Conservation (phyloP, 2,888 invertebrate species). For the Elgonia sp. region DNA sequence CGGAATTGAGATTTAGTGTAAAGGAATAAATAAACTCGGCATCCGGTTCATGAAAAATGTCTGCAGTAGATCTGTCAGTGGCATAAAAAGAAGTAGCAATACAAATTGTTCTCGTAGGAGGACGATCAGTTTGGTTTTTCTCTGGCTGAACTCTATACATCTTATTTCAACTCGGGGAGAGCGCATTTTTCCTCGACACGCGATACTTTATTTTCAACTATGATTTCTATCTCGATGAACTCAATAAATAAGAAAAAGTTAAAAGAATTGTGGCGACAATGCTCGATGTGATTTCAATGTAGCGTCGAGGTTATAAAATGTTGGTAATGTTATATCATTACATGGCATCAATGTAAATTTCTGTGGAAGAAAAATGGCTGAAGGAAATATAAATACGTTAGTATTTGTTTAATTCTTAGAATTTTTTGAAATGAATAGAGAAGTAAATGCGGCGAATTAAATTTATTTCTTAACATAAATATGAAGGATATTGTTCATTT, state of each 20-base stretch:
- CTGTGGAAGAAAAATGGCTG: too few relatives aligned
- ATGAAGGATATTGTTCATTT: too few relatives aligned
- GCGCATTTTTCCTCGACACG: constrained; percentile 66
- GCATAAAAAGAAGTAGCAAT: constrained; percentile 73
- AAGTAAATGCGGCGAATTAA: too few relatives aligned
- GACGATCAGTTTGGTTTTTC: constrained; percentile 75
- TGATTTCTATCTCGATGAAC: constrained; percentile 69
- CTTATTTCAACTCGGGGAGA: constrained; percentile 69
- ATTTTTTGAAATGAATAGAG: too few relatives aligned
- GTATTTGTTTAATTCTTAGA: too few relatives aligned
- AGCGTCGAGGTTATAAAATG: neutral
- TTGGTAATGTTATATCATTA: neutral
- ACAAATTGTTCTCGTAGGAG: constrained; percentile 75
- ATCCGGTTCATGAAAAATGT: constrained; percentile 76
- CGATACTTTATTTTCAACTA: constrained; percentile 72
- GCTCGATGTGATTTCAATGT: constrained; percentile 42
- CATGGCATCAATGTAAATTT: neutral
- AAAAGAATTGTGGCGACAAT: constrained; percentile 60
- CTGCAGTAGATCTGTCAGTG: constrained; percentile 76
- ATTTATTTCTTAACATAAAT: too few relatives aligned
- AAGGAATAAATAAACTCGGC: constrained; percentile 73
- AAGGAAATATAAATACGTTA: too few relatives aligned
- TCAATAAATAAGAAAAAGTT: constrained; percentile 59
- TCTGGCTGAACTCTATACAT: constrained; percentile 69
- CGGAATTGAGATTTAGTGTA: constrained; percentile 72